Evolutionary conservation across 2,888 invertebrate species (phyloP).

Genomic region (Xestobium rufovillosum): DNA sequence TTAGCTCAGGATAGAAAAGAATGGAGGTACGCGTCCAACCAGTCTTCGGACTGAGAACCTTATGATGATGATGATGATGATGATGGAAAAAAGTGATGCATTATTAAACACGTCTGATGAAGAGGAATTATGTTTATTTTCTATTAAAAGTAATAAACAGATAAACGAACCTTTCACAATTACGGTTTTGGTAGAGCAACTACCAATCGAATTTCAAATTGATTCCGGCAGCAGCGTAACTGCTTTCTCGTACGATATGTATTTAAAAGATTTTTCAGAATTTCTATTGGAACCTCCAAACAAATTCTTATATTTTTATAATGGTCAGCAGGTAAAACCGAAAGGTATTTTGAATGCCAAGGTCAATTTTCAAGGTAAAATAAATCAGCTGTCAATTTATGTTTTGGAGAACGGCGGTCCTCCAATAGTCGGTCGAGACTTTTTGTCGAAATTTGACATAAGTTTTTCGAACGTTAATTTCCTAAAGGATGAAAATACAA

Average conservation of each 20-base stretch:
- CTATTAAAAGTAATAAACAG: slow-evolving; percentile 3
- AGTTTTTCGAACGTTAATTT: slow-evolving; percentile 8
- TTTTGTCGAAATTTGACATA: slow-evolving; percentile 7
- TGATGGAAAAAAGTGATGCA: too few relatives aligned
- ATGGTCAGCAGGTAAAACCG: slow-evolving; percentile 9
- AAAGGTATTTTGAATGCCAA: slow-evolving; percentile 9
- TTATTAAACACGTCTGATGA: too few relatives aligned
- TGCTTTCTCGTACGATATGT: slow-evolving; percentile 11
- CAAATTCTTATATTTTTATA: slow-evolving; percentile 11
- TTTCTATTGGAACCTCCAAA: slow-evolving; percentile 4
- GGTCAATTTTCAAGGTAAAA: slow-evolving; percentile 8
- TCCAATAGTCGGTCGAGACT: slow-evolving; percentile 10
- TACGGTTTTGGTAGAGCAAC: too few relatives aligned
- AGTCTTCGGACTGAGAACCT: too few relatives aligned
- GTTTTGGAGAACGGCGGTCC: slow-evolving; percentile 11
- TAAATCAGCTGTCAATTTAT: slow-evolving; percentile 8
- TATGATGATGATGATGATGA: too few relatives aligned
- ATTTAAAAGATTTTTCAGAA: slow-evolving; percentile 6
- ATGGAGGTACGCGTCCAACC: too few relatives aligned
- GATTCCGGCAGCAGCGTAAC: slow-evolving; percentile 13
- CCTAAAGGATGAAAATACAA: slow-evolving; percentile 1
- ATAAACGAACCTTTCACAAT: slow-evolving; percentile 6
- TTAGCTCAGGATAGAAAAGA: too few relatives aligned
- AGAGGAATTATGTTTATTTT: slow-evolving; percentile 5
- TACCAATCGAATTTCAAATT: slow-evolving; percentile 5